Conservation (phyloP, 1,140 invertebrate species). For the Euura saliciscinereae region DNA sequence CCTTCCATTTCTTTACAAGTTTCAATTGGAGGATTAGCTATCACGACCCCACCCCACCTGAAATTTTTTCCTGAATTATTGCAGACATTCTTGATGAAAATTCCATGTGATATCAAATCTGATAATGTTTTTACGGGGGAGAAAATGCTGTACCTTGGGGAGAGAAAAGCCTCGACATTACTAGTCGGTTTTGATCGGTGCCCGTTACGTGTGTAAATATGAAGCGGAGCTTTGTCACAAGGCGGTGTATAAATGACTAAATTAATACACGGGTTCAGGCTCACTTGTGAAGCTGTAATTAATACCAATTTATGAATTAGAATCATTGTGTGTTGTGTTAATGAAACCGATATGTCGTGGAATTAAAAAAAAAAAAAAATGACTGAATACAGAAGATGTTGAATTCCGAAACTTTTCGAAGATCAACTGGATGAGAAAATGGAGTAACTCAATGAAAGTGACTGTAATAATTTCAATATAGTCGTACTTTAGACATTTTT, state of each 20-base stretch:
- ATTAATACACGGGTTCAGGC: constrained; percentile 81
- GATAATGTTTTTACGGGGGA: no score
- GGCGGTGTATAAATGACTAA: constrained; percentile 83
- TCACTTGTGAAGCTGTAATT: constrained; percentile 76
- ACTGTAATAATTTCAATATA: no score
- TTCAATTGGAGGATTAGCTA: constrained; percentile 69
- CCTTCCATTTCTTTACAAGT: constrained; percentile 57
- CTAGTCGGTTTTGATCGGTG: constrained; percentile 38
- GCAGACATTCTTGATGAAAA: no score
- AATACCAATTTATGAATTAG: constrained; percentile 12
- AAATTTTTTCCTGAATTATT: no score
- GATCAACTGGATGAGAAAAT: no score
- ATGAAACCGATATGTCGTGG: background rate
- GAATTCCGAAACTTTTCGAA: no score
- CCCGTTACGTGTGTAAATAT: constrained; percentile 67
- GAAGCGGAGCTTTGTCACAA: constrained; percentile 74
- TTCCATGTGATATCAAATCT: no score
- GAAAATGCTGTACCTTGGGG: constrained; percentile 63
- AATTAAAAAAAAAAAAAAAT: background rate
- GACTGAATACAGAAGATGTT: background rate
- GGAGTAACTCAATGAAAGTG: no score
- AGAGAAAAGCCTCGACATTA: constrained; percentile 64
- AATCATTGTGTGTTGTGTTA: constrained; percentile 10
- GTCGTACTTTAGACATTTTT: no score
- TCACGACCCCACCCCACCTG: constrained; percentile 88